Conservation (phyloP, 2,888 invertebrate species). For the Lottia gigantea region DNA sequence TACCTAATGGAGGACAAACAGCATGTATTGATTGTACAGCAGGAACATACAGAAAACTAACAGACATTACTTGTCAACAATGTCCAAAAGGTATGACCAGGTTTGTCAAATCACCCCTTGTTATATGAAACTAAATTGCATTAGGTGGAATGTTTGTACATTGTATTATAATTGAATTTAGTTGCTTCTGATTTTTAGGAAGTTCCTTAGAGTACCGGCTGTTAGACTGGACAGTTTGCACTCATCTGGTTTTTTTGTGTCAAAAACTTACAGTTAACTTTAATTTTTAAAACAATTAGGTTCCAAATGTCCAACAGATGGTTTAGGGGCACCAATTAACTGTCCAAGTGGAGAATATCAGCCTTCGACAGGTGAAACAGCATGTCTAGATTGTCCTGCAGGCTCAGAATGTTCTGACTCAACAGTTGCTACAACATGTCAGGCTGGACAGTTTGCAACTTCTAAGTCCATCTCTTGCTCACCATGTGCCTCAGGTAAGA, state of each 20-base stretch:
- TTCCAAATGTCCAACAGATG: slow-evolving; percentile 50
- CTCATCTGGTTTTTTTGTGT: too few species aligned
- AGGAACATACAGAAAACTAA: slow-evolving; percentile 43
- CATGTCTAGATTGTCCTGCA: slow-evolving; percentile 37
- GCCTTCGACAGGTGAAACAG: slow-evolving; percentile 19
- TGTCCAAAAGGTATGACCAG: slow-evolving; percentile 47
- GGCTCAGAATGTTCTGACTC: slow-evolving; percentile 41
- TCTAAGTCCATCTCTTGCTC: slow-evolving; percentile 40
- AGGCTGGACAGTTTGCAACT: slow-evolving; percentile 29
- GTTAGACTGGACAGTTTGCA: too few species aligned
- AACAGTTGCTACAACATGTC: slow-evolving; percentile 26
- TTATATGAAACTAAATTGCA: too few species aligned
- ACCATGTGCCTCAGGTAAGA: slow-evolving; percentile 45
- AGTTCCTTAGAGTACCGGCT: too few species aligned
- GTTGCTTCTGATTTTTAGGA: too few species aligned
- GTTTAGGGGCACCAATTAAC: slow-evolving; percentile 39
- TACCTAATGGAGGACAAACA: slow-evolving; percentile 41
- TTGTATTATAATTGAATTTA: too few species aligned
- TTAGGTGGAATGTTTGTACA: too few species aligned
- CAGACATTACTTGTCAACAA: slow-evolving; percentile 40
- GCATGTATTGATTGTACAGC: slow-evolving; percentile 44
- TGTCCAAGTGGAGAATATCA: slow-evolving; percentile 45
- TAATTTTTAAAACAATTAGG: slow-evolving; percentile 38
- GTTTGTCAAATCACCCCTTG: too few species aligned
- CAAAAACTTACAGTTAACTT: background rate